Percentiles rank a stretch among this genome's conserved stretches.
phyloP scores from a whole-genome alignment of 2,113 vertebrate genomes.

The Calyptomena viridis region DNA sequence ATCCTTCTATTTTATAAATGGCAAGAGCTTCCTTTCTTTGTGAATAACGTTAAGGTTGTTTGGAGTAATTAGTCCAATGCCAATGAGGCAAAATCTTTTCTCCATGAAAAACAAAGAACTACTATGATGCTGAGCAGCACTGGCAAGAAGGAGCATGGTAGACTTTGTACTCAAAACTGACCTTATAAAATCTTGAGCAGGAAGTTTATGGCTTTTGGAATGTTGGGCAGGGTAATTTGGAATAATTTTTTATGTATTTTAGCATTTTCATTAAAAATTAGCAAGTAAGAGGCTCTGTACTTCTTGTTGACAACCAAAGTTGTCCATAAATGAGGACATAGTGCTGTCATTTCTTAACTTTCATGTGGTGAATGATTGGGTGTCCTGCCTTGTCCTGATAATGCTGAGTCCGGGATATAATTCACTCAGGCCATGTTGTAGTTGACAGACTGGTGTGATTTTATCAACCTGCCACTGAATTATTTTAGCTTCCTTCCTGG shows the following conservation, averaged over 20 bases:
- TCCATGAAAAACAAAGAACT: not conserved
- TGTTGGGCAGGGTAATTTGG: not conserved
- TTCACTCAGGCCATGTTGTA: not conserved
- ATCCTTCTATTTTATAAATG: constrained; percentile 17
- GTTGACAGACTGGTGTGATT: not conserved
- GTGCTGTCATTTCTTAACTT: not conserved
- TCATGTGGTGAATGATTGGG: rapidly evolving
- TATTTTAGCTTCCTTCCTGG: not conserved
- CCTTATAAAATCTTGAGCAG: not conserved
- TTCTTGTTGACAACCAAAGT: not conserved
- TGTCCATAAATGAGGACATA: not conserved
- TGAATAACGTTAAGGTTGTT: not conserved
- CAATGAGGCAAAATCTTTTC: not conserved
- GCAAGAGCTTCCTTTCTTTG: not conserved
- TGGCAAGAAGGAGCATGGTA: not conserved
- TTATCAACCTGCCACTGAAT: not conserved
- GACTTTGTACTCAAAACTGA: not conserved
- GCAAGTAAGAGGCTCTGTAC: not conserved
- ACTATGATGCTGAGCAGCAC: not conserved
- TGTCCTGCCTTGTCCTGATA: not conserved
- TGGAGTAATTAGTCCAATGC: not conserved
- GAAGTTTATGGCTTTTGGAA: not conserved
- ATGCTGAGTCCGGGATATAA: not conserved
- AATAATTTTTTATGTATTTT: not conserved
- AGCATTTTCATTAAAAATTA: not conserved